Percentiles rank a stretch among this genome's conserved stretches.
Conservation (phyloP, 2,888 invertebrate genomes). For the Copidosoma aretas region DNA sequence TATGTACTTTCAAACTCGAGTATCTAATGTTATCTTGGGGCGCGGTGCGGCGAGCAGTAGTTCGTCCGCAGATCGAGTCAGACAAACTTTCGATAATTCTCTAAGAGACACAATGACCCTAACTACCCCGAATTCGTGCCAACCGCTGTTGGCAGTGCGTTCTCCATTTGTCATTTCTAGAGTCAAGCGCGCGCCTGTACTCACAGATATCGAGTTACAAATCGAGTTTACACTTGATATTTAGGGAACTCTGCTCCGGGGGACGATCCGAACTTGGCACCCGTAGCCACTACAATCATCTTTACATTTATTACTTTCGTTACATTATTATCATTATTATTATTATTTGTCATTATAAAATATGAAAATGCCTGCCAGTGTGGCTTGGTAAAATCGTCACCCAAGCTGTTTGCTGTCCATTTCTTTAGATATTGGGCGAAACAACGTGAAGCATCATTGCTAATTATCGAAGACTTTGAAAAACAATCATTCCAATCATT, state of each 20-base stretch:
- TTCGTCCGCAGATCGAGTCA: slow-evolving; percentile 29
- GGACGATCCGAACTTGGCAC: not conserved
- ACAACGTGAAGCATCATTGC: too few relatives aligned
- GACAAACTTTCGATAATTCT: slow-evolving; percentile 33
- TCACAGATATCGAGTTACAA: not conserved
- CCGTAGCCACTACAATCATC: too few relatives aligned
- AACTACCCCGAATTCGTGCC: slow-evolving; percentile 23
- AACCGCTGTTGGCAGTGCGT: slow-evolving; percentile 6
- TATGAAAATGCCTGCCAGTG: too few relatives aligned
- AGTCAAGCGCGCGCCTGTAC: not conserved
- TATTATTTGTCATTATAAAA: too few relatives aligned
- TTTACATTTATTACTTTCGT: too few relatives aligned
- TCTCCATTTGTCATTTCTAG: not conserved
- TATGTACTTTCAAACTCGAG: slow-evolving; percentile 33
- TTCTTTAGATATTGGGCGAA: too few relatives aligned
- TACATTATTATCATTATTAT: too few relatives aligned
- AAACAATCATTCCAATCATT: too few relatives aligned
- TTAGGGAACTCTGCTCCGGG: not conserved
- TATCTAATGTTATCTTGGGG: slow-evolving; percentile 19
- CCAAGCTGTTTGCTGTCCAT: too few relatives aligned
- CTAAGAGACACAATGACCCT: slow-evolving; percentile 11
- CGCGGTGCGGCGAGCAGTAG: slow-evolving; percentile 17
- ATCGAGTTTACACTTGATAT: not conserved
- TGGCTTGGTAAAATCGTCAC: too few relatives aligned
- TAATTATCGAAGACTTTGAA: too few relatives aligned